A percentile compares a stretch with the other conserved stretches of the same genome.
These are phyloP conservation scores for Phaedon cochleariae DNA, from an alignment of 2,888 invertebrate species.

Conservation along the genomic window DNA sequence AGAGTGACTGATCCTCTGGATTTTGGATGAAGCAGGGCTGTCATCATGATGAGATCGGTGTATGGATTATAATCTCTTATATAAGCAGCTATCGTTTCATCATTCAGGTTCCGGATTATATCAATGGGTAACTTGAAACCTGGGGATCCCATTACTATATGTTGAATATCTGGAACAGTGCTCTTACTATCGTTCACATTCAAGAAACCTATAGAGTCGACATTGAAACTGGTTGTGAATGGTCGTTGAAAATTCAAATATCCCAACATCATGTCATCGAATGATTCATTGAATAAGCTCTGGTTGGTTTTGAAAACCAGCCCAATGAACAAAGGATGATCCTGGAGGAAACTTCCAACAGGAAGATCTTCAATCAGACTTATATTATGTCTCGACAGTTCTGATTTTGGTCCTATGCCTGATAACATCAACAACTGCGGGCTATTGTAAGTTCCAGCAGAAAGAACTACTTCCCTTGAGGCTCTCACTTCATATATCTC, in stretches of 20 bases:
- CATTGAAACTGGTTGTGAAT: neutral
- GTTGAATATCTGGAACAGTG: constrained; percentile 2
- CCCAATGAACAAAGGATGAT: constrained; percentile 47
- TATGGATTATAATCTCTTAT: constrained; percentile 16
- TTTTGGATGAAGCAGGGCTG: constrained; percentile 48
- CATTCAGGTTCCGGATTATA: constrained; percentile 5
- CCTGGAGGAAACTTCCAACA: constrained; percentile 46
- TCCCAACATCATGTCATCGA: neutral
- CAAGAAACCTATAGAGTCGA: neutral
- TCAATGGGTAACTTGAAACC: neutral
- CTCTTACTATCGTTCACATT: neutral
- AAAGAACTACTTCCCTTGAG: constrained; percentile 74
- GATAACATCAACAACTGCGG: constrained; percentile 51
- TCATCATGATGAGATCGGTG: constrained; percentile 32
- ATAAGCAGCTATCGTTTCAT: neutral
- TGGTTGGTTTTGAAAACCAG: constrained; percentile 33
- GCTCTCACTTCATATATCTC: constrained; percentile 64
- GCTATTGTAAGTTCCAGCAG: constrained; percentile 79
- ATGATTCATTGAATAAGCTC: neutral
- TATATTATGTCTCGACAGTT: constrained; percentile 42
- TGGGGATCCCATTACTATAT: neutral
- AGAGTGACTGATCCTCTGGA: constrained; percentile 48
- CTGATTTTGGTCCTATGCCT: constrained; percentile 48
- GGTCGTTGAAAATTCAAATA: neutral
- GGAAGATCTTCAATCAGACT: constrained; percentile 44